A percentile compares a stretch with the other conserved stretches of the same genome.
Evolutionary conservation across 2,888 invertebrate genomes (phyloP).

Genomic region (Drepana falcataria): DNA sequence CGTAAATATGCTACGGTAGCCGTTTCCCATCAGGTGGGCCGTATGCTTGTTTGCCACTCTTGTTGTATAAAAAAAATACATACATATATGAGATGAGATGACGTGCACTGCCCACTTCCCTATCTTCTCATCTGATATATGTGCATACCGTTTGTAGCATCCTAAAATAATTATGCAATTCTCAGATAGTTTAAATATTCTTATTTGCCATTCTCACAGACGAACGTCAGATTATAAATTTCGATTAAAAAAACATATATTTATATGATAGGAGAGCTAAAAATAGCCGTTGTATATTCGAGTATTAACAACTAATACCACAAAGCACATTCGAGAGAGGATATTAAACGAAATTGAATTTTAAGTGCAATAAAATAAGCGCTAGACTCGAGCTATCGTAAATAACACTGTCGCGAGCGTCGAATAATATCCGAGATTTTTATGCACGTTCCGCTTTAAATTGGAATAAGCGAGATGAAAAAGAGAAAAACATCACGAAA

Average conservation of each 20-base stretch:
- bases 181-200: too few species aligned
- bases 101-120: too few species aligned
- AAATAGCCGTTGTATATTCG: background rate
- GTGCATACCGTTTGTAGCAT: too few species aligned
- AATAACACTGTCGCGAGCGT: constrained; percentile 9
- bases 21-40: too few species aligned
- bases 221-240: background rate
- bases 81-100: too few species aligned
- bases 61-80: too few species aligned
- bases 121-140: too few species aligned
- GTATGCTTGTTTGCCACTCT: too few species aligned
- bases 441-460: constrained; percentile 53
- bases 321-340: background rate
- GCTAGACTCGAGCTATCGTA: constrained; percentile 11
- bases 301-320: constrained; percentile 4
- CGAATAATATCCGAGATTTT: constrained; percentile 37
- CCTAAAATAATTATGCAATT: too few species aligned
- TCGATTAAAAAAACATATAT: background rate
- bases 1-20: too few species aligned
- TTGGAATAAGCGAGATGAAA: constrained; percentile 55
- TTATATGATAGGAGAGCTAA: background rate
- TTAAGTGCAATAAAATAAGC: constrained; percentile 18
- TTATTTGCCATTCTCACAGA: too few species aligned
- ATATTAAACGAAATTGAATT: constrained; percentile 16
- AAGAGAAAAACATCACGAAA: constrained; percentile 44